These are phyloP conservation scores for Calosoma granatense DNA, from an alignment of 1,140 invertebrate genomes.

Conservation along the genomic window DNA sequence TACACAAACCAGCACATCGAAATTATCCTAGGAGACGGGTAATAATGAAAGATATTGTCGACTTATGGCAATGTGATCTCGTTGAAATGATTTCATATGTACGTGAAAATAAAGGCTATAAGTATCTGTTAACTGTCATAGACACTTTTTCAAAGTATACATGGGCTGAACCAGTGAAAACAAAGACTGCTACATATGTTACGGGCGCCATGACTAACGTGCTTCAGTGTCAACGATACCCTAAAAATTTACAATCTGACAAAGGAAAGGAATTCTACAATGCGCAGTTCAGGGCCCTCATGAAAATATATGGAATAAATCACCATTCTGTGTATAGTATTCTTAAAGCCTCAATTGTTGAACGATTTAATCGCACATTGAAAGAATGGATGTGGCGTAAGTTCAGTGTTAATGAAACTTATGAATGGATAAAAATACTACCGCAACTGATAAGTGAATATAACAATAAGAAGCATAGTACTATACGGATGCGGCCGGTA, in stretches of 20 bases:
- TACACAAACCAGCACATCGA: too few species aligned
- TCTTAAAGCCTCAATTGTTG: conserved; percentile 32
- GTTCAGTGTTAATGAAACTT: conserved; percentile 28
- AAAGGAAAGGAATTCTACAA: conserved; percentile 29
- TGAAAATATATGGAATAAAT: conserved; percentile 27
- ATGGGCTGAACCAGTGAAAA: conserved; percentile 26
- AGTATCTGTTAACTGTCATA: conserved; percentile 27
- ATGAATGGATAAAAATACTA: conserved; percentile 28
- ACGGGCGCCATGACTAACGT: conserved; percentile 19
- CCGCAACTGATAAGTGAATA: conserved; percentile 28
- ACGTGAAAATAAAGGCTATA: conserved; percentile 22
- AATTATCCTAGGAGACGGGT: too few species aligned
- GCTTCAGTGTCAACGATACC: too few species aligned
- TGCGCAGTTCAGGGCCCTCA: conserved; percentile 23
- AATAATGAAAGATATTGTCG: too few species aligned
- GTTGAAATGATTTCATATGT: too few species aligned
- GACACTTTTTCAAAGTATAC: conserved; percentile 30
- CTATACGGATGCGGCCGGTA: conserved; percentile 1
- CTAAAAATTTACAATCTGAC: conserved; percentile 26
- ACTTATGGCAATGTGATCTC: too few species aligned
- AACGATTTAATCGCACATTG: conserved; percentile 34
- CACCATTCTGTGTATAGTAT: conserved; percentile 30
- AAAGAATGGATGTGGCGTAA: conserved; percentile 30
- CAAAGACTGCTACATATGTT: conserved; percentile 22
- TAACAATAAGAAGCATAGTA: conserved; percentile 30